These are phyloP conservation scores for Sebastiscus tertius DNA, from an alignment of 2,797 vertebrate genomes.

Conservation along the genomic window DNA sequence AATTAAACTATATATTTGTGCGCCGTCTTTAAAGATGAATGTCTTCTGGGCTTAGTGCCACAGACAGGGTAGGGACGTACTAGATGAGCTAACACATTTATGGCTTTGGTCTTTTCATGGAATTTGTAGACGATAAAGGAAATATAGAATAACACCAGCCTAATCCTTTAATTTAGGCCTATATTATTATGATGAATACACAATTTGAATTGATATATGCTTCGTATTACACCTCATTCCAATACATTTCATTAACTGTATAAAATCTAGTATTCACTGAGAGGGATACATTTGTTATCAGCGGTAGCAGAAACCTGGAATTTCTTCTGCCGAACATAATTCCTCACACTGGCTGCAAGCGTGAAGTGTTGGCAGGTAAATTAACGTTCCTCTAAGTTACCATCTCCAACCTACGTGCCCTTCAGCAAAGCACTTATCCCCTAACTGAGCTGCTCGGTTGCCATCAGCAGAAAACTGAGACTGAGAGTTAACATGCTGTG, in stretches of 20 bases:
- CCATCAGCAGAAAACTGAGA: constrained; percentile 56
- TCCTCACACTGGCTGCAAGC: constrained; percentile 46
- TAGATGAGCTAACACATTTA: neutral
- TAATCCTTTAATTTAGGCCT: neutral
- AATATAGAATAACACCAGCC: neutral
- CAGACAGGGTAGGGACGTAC: neutral
- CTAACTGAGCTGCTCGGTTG: constrained; percentile 41
- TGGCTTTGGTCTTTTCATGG: neutral
- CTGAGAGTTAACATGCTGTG: constrained; percentile 35
- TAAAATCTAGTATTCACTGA: constrained; percentile 5
- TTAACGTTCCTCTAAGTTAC: constrained; percentile 59
- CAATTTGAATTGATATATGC: neutral
- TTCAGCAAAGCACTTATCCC: constrained; percentile 67
- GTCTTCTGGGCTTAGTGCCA: neutral
- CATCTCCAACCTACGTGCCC: constrained; percentile 60
- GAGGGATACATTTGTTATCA: constrained; percentile 32
- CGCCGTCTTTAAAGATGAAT: neutral
- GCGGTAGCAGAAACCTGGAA: constrained; percentile 32
- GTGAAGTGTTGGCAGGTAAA: constrained; percentile 59
- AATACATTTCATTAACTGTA: constrained; percentile 8
- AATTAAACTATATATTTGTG: neutral
- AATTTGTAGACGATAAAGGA: neutral
- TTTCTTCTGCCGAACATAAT: constrained; percentile 25
- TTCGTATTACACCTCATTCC: neutral
- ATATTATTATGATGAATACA: neutral